Evolutionary conservation across 2,888 invertebrate genomes (phyloP).

Genomic region (Parnassius mnemosyne): DNA sequence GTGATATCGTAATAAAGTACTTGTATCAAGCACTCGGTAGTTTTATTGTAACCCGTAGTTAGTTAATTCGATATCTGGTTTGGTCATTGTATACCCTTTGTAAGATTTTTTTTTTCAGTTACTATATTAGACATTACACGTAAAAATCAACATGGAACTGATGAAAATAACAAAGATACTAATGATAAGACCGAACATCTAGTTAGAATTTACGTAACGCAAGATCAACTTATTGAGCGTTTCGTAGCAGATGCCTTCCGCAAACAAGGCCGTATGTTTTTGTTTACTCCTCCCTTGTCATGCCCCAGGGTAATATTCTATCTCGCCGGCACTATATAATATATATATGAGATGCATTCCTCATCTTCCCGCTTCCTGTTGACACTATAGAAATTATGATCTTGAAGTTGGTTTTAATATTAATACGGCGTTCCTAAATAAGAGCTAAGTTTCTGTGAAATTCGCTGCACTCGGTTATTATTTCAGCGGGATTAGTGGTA

Average conservation of each 20-base stretch:
- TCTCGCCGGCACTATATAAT: slow-evolving; percentile 36
- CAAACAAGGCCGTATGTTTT: slow-evolving; percentile 37
- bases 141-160: too few relatives aligned
- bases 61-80: too few relatives aligned
- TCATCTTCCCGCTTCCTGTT: slow-evolving; percentile 52
- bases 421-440: slow-evolving; percentile 38
- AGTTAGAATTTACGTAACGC: too few relatives aligned
- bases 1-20: too few relatives aligned
- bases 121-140: too few relatives aligned
- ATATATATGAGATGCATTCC: slow-evolving; percentile 50
- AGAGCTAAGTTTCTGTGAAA: slow-evolving; percentile 3
- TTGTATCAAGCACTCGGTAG: too few relatives aligned
- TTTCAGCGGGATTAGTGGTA: not conserved
- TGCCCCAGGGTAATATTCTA: slow-evolving; percentile 40
- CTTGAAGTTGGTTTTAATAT: slow-evolving; percentile 54
- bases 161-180: too few relatives aligned
- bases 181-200: too few relatives aligned
- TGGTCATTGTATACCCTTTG: too few relatives aligned
- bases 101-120: too few relatives aligned
- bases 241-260: slow-evolving; percentile 22
- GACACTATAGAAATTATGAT: slow-evolving; percentile 65
- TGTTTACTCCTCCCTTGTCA: slow-evolving; percentile 32
- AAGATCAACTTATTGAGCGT: slow-evolving; percentile 1
- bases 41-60: too few relatives aligned
- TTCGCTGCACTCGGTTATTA: not conserved